Percentiles rank a stretch among this genome's conserved stretches.
These are phyloP conservation scores for Acomys russatus DNA, from an alignment of 2,797 vertebrate genomes.

Conservation along the genomic window DNA sequence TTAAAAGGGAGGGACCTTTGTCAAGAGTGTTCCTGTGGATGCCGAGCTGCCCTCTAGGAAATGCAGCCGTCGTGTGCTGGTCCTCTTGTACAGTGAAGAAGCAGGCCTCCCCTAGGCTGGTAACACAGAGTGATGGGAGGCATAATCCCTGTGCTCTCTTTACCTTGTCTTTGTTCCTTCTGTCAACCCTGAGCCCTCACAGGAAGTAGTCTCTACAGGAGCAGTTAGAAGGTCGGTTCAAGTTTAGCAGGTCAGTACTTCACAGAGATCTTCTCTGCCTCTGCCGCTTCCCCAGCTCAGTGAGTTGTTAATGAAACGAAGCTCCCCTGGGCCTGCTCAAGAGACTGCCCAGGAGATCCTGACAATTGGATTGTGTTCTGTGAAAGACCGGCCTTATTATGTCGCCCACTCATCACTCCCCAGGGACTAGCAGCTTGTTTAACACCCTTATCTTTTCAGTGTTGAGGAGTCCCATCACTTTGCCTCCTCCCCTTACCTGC, in stretches of 20 bases:
- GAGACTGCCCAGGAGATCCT: not conserved
- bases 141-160: not conserved
- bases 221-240: conserved; percentile 3
- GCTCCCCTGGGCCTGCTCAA: not conserved
- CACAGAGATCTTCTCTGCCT: not conserved
- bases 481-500: conserved; percentile 69
- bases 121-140: not conserved
- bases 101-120: not conserved
- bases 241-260: not conserved
- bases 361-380: conserved; percentile 67
- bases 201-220: conserved; percentile 4
- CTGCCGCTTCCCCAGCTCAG: not conserved
- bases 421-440: conserved; percentile 42
- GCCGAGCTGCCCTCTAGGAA: not conserved
- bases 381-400: conserved; percentile 63
- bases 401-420: not conserved
- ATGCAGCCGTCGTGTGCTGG: not conserved
- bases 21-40: not conserved
- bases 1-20: not conserved
- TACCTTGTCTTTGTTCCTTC: conserved; percentile 24
- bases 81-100: conserved; percentile 7
- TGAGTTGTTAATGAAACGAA: not conserved
- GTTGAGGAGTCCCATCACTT: conserved; percentile 49
- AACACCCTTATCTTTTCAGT: conserved; percentile 55
- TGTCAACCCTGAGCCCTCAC: not conserved